Evolutionary conservation across 2,888 invertebrate genomes (phyloP), one percentile per base, ranked within the genome.

Genomic region (Drosophila birchii): DNA sequence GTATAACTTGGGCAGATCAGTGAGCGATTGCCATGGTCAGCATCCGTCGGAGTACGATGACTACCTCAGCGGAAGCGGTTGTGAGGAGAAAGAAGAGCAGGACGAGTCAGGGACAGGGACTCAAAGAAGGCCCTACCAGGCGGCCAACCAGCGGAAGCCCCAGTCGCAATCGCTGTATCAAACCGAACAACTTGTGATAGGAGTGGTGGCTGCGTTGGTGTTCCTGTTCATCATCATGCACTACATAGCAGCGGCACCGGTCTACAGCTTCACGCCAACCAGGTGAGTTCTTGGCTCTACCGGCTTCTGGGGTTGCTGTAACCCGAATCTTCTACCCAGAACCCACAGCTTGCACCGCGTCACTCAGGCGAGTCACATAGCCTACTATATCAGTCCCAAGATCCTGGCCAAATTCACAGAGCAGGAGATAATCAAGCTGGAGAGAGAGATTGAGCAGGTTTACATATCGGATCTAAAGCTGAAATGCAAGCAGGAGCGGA

Each of bases 351-450:
- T 96, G 78, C 94, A 94, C 18, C 93, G 96, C 82, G 94, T 94
- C 86, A 97, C 96, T 0, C 94, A 94, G 82, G 96, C 96, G 85
- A 93, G 98, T 68, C 95, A 95, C 91, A 95, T 99, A 45, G 96
- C 97, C 1, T 99, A 99, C 92, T 99, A 95, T 92, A 99, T 99
- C 62, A 98, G 98, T 92, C 96, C 97, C 68, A 97, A 97, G 92
- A 99, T 99, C 75, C 79, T 82, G 9, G 59, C 14, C 2, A 62
- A 72, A 23, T 61, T 70, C 38, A 64, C 80, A 9, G 20, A 73
- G 0, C 26, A 72, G 56, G 55, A 83, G 45, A 41, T 76, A 47
- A n/a, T 53, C 20, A 70, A 59, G 36, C 32, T 86, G 67, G 86
- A 88, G 44, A 36, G 47, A 26, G 81, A 89, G 34, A 66, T 86